A percentile compares a stretch with the other conserved stretches of the same genome.
Evolutionary conservation across 1,140 invertebrate species (phyloP).

Genomic region (Cydia fagiglandana): DNA sequence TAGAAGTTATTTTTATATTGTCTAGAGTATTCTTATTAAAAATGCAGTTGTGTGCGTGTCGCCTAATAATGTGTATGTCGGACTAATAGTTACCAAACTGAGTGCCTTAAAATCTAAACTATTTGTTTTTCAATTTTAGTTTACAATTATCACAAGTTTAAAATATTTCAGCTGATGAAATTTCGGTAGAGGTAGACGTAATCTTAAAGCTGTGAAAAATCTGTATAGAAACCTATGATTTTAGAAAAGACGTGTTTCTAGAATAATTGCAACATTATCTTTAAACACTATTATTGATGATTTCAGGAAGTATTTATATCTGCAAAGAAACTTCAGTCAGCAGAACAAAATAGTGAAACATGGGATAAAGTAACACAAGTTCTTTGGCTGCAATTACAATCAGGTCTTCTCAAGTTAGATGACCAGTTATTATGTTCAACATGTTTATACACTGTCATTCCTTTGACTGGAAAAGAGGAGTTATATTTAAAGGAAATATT

Average conservation of each 20-base stretch:
- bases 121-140: too few species aligned
- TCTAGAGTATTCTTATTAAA: too few species aligned
- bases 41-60: too few species aligned
- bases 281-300: slow-evolving; percentile 18
- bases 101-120: too few species aligned
- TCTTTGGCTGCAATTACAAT: slow-evolving; percentile 59
- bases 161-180: too few species aligned
- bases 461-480: slow-evolving; percentile 44
- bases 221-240: too few species aligned
- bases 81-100: too few species aligned
- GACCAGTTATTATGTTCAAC: slow-evolving; percentile 66
- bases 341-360: slow-evolving; percentile 35
- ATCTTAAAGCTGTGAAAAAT: too few species aligned
- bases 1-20: not conserved
- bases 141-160: too few species aligned
- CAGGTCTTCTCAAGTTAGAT: slow-evolving; percentile 55
- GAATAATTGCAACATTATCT: not conserved
- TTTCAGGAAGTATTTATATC: slow-evolving; percentile 58
- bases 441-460: slow-evolving; percentile 59
- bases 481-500: slow-evolving; percentile 48
- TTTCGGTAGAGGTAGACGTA: too few species aligned
- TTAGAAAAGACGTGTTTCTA: too few species aligned
- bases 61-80: too few species aligned
- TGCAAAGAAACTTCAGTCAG: slow-evolving; percentile 40
- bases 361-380: slow-evolving; percentile 49